A percentile compares a stretch with the other conserved stretches of the same genome.
phyloP scores from a whole-genome alignment of 2,888 invertebrate genomes.

The Platycheirus rosarum region DNA sequence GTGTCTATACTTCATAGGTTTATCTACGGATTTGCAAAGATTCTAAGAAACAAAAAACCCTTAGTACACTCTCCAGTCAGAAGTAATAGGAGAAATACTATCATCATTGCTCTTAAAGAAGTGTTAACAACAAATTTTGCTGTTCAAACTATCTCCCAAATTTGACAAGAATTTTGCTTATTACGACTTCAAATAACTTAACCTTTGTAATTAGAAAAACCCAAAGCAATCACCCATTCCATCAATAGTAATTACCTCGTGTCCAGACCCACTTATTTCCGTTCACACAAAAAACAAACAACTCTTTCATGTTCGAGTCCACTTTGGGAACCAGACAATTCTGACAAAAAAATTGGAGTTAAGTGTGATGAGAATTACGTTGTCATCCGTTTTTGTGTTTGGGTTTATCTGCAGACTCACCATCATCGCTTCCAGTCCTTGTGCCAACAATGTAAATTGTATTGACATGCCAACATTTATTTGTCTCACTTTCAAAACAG shows the following conservation, averaged over 20 bases:
- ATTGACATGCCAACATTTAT: conserved; percentile 62
- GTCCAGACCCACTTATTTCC: conserved; percentile 44
- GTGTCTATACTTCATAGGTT: too few relatives aligned
- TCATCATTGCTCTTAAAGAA: too few relatives aligned
- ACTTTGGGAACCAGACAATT: neutral
- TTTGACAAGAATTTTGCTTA: too few relatives aligned
- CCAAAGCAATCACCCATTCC: conserved; percentile 37
- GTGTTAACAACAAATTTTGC: too few relatives aligned
- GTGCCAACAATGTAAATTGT: conserved; percentile 39
- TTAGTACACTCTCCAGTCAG: too few relatives aligned
- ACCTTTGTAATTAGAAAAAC: neutral
- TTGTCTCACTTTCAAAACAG: conserved; percentile 57
- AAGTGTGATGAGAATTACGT: conserved; percentile 17
- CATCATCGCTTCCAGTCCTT: conserved; percentile 19
- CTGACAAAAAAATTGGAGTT: neutral
- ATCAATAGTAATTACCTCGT: conserved; percentile 28
- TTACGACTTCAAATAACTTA: too few relatives aligned
- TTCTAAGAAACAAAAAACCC: too few relatives aligned
- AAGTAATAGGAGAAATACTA: too few relatives aligned
- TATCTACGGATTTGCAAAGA: too few relatives aligned
- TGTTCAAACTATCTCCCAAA: too few relatives aligned
- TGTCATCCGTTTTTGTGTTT: neutral
- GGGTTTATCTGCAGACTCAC: conserved; percentile 16
- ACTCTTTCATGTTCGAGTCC: conserved; percentile 1
- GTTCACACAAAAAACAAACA: conserved; percentile 44